These are phyloP conservation scores for Halictus ligatus DNA, from an alignment of 2,888 invertebrate species.

Conservation along the genomic window DNA sequence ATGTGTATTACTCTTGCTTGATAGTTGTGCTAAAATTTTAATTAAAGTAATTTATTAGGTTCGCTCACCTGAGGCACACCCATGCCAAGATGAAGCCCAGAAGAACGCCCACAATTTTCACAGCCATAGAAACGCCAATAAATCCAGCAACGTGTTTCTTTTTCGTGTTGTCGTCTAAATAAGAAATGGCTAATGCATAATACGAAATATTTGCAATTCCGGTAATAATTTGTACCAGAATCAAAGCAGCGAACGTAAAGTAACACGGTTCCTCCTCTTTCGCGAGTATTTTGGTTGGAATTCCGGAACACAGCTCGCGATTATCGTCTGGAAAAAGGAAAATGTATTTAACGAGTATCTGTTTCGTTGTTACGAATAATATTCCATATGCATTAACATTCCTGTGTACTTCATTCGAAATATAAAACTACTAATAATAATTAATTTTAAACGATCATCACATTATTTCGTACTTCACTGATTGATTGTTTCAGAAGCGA, in stretches of 20 bases:
- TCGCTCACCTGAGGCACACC: constrained; percentile 77
- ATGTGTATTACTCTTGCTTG: neutral
- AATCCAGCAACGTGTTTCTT: constrained; percentile 85
- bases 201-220: constrained; percentile 85
- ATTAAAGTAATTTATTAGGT: no score
- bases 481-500: neutral
- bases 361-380: no score
- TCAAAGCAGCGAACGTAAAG: constrained; percentile 84
- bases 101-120: constrained; percentile 76
- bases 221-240: constrained; percentile 84
- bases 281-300: constrained; percentile 65
- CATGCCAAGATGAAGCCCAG: constrained; percentile 79
- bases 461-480: no score
- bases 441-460: neutral
- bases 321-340: constrained; percentile 71
- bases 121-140: constrained; percentile 74
- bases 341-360: neutral
- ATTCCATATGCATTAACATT: no score
- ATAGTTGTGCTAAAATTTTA: neutral
- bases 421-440: neutral
- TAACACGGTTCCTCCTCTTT: constrained; percentile 75
- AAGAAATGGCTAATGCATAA: constrained; percentile 86
- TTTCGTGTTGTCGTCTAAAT: constrained; percentile 87
- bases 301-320: constrained; percentile 72
- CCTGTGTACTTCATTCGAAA: no score